Base-by-base conservation (phyloP, 1,140 invertebrate genomes). In the Drosophila yakuba region DNA sequence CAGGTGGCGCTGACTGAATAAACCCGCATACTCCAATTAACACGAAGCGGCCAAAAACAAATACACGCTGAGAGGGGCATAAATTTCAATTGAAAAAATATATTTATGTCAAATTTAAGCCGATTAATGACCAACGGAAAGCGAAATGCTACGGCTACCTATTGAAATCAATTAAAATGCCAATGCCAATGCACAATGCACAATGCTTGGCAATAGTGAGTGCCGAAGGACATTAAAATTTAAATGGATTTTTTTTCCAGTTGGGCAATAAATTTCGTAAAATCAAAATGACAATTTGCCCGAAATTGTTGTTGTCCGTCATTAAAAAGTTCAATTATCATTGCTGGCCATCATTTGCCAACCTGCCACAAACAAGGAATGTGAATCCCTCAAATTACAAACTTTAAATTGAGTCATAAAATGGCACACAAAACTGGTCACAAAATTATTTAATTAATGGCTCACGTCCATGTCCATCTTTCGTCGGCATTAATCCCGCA, bases 121-220 rank as follows among this genome's bases (percentile, higher is more conserved):
- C 80, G 80, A 84, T 84, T 84, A 84, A 84, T 85, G 77, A 77
- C 56, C 58, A 60, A 78, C 38, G 47, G 69, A 47, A 80, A 74
- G 43, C 55, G 47, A 74, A 50, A 60, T 55, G 36, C 14, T n/a
- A 3, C 61, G 32, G 43, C 62, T 52, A 58, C 69, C 80, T 84
- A 83, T 83, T 79, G 80, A 84, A 84, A 84, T 84, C 72, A 85
- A 80, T 85, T 84, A 85, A 84, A 84, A 77, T 61, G 39, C 57
- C 61, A 84, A 77, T 61, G 39, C 57, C 61, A 78, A 74, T 69
- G 66, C 59, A 7, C 25, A 50, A 41, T 60, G 57, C 64, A 15
- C 35, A 17, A 57, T 17, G 17, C 17, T 17, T n/a, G n/a, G n/a
- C n/a, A n/a, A n/a, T n/a, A n/a, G n/a, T n/a, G n/a, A 17, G 17